These are phyloP conservation scores for Dysmachus trigonus DNA, from an alignment of 2,888 invertebrate species.

Conservation along the genomic window DNA sequence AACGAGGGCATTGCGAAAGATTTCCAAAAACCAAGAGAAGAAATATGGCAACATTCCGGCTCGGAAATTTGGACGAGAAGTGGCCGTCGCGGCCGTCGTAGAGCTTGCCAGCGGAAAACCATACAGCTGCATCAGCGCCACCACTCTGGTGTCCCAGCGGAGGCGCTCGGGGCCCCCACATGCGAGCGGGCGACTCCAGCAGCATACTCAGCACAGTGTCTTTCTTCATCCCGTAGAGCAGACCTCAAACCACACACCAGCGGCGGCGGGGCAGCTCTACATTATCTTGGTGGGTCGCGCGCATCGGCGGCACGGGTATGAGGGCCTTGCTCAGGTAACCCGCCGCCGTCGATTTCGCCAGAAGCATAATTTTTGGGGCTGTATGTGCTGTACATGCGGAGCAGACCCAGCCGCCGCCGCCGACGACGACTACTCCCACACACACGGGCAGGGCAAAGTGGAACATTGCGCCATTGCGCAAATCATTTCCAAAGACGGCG, in stretches of 20 bases:
- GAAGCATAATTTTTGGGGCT: conserved; percentile 17
- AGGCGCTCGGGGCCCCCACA: background rate
- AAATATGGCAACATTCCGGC: conserved; percentile 5
- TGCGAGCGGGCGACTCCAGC: background rate
- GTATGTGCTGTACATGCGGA: background rate
- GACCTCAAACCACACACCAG: background rate
- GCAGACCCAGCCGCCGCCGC: background rate
- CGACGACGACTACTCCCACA: no score
- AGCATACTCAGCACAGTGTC: conserved; percentile 6
- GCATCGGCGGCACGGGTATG: background rate
- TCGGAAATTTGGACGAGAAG: background rate
- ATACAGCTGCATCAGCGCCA: background rate
- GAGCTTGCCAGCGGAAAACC: background rate
- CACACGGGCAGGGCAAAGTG: conserved; percentile 15
- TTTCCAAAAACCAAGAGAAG: background rate
- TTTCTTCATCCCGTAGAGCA: background rate
- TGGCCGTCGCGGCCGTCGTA: background rate
- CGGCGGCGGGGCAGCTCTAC: background rate
- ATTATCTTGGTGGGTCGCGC: background rate
- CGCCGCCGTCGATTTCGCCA: conserved; percentile 7
- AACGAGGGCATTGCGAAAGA: background rate
- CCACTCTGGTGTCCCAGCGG: background rate
- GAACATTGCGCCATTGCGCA: conserved; percentile 35
- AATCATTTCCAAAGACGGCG: conserved; percentile 27
- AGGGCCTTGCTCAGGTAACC: conserved; percentile 8